Evolutionary conservation across 2,113 vertebrate species (phyloP).

Genomic region (Ailuropoda melanoleuca): DNA sequence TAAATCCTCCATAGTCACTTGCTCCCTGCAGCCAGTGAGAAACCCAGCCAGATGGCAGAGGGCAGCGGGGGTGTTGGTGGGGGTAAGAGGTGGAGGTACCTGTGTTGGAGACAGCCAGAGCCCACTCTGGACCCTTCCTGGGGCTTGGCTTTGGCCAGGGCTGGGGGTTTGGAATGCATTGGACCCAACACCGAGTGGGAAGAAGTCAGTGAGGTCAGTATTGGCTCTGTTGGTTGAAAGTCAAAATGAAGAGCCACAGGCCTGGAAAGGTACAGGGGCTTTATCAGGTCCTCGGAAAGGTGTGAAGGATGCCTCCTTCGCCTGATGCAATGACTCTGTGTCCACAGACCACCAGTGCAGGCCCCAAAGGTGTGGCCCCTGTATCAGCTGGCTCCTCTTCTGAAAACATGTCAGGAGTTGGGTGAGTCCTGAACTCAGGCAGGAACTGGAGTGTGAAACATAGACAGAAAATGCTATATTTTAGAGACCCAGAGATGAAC

Average conservation of each 20-base stretch:
- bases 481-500: background rate
- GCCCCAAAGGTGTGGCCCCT: background rate
- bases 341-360: background rate
- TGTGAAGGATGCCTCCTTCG: background rate
- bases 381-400: background rate
- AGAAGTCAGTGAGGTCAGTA: background rate
- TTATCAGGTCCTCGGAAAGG: background rate
- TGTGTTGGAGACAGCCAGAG: background rate
- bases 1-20: constrained; percentile 74
- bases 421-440: background rate
- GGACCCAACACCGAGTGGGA: background rate
- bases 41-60: constrained; percentile 55
- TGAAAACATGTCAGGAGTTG: background rate
- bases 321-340: background rate
- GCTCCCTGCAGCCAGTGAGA: constrained; percentile 37
- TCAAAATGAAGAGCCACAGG: background rate
- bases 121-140: background rate
- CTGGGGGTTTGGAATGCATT: background rate
- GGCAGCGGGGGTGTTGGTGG: background rate
- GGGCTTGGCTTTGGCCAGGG: background rate
- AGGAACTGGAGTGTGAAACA: background rate
- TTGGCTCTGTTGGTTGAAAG: background rate
- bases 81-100: background rate
- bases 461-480: background rate
- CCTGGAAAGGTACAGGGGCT: background rate